Conservation (phyloP, 37 sponge, comb jelly and placozoan species). For the Hormiphora californensis region DNA sequence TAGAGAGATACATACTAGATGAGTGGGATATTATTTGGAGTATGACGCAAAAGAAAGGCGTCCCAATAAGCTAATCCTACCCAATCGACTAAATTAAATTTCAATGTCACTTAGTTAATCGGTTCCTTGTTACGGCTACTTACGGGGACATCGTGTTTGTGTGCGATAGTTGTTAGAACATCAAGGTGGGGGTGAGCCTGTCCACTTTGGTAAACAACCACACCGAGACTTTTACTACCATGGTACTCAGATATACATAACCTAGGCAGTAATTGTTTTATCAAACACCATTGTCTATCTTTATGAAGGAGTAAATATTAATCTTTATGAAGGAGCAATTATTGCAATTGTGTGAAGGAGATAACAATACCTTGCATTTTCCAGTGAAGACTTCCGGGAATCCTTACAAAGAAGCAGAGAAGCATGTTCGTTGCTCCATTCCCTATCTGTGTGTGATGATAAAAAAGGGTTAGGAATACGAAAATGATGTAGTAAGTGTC, state of each 20-base stretch:
- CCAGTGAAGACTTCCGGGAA: not conserved
- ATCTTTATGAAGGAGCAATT: not conserved
- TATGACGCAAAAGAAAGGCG: too few species aligned
- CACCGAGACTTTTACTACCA: not conserved
- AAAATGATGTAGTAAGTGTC: not conserved
- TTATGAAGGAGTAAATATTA: not conserved
- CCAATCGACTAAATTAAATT: too few species aligned
- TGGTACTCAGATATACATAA: not conserved
- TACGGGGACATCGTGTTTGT: not conserved
- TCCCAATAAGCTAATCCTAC: too few species aligned
- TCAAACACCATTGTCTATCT: not conserved
- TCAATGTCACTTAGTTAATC: too few species aligned
- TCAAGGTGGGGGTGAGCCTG: not conserved
- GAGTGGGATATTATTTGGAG: too few species aligned
- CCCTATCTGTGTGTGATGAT: not conserved
- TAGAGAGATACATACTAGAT: too few species aligned
- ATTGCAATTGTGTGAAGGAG: too few species aligned
- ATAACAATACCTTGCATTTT: slow-evolving; percentile 5
- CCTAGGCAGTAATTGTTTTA: not conserved
- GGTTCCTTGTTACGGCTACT: too few species aligned
- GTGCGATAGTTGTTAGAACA: not conserved
- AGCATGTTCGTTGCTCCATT: not conserved
- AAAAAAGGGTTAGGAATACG: too few species aligned
- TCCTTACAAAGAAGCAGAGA: slow-evolving; percentile 18
- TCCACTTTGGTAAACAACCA: not conserved